These are phyloP conservation scores for Laothoe populi DNA, from an alignment of 2,888 invertebrate genomes.

Conservation along the genomic window DNA sequence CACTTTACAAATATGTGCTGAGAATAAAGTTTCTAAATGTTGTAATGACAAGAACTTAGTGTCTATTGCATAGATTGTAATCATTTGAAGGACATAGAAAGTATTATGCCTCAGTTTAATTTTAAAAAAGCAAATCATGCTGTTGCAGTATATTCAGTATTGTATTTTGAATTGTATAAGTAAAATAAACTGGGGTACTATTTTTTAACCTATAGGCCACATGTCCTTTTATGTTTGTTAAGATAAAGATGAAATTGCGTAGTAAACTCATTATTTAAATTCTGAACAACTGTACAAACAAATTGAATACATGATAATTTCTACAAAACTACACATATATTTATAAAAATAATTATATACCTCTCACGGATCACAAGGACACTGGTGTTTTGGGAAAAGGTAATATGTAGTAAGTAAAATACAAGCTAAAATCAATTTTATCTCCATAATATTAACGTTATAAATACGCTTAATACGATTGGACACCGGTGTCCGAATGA, in stretches of 20 bases:
- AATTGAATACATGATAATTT: neutral
- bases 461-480: too few relatives aligned
- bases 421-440: too few relatives aligned
- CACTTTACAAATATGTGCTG: neutral
- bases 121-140: neutral
- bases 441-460: too few relatives aligned
- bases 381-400: too few relatives aligned
- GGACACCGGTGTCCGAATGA: too few relatives aligned
- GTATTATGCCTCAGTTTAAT: neutral
- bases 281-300: neutral
- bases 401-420: too few relatives aligned
- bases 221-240: too few relatives aligned
- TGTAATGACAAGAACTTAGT: neutral
- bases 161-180: neutral
- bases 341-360: neutral
- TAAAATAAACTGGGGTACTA: too few relatives aligned
- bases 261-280: neutral
- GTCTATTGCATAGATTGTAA: neutral
- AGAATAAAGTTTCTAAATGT: slow-evolving; percentile 7
- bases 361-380: too few relatives aligned
- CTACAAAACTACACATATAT: too few relatives aligned
- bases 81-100: slow-evolving; percentile 6
- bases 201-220: too few relatives aligned
- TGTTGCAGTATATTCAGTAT: neutral
- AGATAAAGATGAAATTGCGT: too few relatives aligned